Conservation (phyloP, 2,113 vertebrate species). For the Merops nubicus region DNA sequence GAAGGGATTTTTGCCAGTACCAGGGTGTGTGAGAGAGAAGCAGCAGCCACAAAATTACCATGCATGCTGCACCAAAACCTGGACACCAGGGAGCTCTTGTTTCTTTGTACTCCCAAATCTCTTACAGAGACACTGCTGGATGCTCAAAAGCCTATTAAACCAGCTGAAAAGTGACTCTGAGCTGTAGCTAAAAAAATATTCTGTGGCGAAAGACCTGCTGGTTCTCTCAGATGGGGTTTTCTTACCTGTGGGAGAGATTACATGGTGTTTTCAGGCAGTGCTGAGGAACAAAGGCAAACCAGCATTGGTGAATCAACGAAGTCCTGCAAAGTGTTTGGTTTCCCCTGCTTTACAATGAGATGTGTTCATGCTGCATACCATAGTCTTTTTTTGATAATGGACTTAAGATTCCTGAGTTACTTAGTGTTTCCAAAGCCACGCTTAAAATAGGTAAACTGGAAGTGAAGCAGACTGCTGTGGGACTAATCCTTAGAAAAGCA, state of each 20-base stretch:
- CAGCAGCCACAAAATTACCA: neutral
- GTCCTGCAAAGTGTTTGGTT: neutral
- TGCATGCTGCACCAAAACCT: neutral
- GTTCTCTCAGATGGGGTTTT: neutral
- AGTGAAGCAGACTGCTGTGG: neutral
- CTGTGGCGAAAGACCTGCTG: neutral
- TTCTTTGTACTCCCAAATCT: neutral
- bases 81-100: neutral
- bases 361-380: neutral
- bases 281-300: neutral
- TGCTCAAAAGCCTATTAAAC: neutral
- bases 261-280: neutral
- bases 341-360: neutral
- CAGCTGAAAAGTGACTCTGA: neutral
- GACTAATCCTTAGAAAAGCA: neutral
- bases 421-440: neutral
- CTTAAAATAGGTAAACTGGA: neutral
- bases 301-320: neutral
- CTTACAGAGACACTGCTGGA: accelerated
- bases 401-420: neutral
- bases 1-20: neutral
- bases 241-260: neutral
- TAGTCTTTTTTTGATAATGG: neutral
- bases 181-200: neutral
- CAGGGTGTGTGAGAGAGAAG: neutral